Evolutionary conservation across 2,113 vertebrate species (phyloP).

Genomic region (Antigone vipio): DNA sequence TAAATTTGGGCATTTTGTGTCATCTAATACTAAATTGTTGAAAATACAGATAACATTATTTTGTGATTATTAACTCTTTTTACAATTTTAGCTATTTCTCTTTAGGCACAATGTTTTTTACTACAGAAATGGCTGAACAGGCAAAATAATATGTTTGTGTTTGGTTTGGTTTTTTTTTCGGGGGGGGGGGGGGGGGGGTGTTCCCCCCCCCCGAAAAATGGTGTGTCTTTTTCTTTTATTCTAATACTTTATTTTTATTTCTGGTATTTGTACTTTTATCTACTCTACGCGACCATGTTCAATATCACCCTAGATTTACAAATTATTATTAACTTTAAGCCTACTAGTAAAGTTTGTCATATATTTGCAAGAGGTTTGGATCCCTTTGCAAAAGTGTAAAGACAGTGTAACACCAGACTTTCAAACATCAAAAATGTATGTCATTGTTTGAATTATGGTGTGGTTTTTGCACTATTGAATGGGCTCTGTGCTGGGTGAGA

Average conservation of each 20-base stretch:
- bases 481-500: background rate
- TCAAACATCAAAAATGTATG: background rate
- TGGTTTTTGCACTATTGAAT: background rate
- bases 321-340: background rate
- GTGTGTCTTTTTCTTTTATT: background rate
- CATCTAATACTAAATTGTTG: background rate
- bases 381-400: background rate
- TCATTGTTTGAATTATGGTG: background rate
- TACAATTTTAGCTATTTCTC: background rate
- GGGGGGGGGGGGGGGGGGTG: too few relatives aligned
- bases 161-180: background rate
- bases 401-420: background rate
- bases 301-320: background rate
- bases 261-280: background rate
- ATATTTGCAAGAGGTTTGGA: background rate
- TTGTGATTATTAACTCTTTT: background rate
- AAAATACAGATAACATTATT: background rate
- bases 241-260: background rate
- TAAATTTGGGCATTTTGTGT: background rate
- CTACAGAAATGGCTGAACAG: background rate
- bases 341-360: background rate
- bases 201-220: background rate
- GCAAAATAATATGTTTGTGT: background rate
- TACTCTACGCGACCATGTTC: background rate
- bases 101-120: background rate